phyloP scores from a whole-genome alignment of 1,140 invertebrate genomes.

The Achroia grisella region DNA sequence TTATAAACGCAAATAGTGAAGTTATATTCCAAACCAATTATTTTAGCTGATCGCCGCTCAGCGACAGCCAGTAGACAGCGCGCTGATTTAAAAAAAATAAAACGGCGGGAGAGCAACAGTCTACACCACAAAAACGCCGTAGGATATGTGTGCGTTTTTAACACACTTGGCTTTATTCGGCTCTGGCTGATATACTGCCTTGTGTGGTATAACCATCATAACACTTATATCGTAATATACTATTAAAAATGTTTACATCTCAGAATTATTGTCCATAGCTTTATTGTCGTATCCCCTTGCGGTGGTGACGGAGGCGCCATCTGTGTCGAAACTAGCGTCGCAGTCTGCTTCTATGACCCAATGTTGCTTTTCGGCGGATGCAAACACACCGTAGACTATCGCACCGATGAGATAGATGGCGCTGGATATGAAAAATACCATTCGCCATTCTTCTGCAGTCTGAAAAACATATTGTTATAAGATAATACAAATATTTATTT shows the following conservation, averaged over 20 bases:
- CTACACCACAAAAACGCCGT: no score
- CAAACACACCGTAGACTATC: constrained; percentile 85
- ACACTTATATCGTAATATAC: no score
- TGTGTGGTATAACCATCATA: no score
- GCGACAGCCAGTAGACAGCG: no score
- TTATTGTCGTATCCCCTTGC: constrained; percentile 55
- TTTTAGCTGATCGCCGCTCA: no score
- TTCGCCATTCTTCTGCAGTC: constrained; percentile 85
- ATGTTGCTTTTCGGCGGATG: constrained; percentile 84
- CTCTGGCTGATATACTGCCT: no score
- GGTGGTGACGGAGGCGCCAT: constrained; percentile 52
- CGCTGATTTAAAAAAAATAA: no score
- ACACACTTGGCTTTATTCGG: no score
- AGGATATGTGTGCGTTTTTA: no score
- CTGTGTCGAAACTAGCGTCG: constrained; percentile 52
- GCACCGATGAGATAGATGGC: constrained; percentile 85
- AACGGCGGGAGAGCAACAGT: no score
- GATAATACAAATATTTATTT: constrained; percentile 16
- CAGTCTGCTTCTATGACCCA: constrained; percentile 78
- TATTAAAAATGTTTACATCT: constrained; percentile 25
- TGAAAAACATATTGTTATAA: constrained; percentile 50
- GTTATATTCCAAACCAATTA: no score
- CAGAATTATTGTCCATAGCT: constrained; percentile 43
- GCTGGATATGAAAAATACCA: constrained; percentile 88
- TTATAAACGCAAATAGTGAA: no score